Evolutionary conservation across 2,113 vertebrate genomes (phyloP).

Genomic region (Osmerus eperlanus): DNA sequence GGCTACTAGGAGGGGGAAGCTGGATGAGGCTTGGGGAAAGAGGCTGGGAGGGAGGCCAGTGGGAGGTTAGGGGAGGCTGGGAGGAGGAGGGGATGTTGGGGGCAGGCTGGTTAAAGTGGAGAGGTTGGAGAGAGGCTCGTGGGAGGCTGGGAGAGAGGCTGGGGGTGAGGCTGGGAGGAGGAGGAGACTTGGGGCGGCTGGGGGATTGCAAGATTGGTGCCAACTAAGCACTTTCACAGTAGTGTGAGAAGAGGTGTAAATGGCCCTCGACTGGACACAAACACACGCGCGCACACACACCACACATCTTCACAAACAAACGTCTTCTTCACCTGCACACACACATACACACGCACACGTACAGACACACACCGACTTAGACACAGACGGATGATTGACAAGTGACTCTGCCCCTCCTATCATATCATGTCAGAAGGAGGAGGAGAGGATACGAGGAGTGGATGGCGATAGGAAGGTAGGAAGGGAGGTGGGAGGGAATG

Average conservation of each 20-base stretch:
- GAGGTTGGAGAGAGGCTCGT: neutral
- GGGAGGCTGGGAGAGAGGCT: neutral
- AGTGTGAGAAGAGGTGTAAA: neutral
- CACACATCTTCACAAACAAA: neutral
- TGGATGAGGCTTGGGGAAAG: neutral
- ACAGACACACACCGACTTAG: no score
- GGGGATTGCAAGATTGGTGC: conserved; percentile 75
- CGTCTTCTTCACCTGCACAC: no score
- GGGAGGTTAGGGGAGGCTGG: neutral
- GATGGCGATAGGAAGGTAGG: no score
- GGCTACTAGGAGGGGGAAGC: neutral
- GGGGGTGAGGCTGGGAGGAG: neutral
- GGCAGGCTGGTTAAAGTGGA: neutral
- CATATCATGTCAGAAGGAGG: neutral
- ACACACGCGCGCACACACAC: conserved; percentile 9
- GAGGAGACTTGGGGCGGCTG: conserved; percentile 8
- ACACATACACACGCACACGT: no score
- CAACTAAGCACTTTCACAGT: conserved; percentile 70
- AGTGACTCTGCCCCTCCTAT: no score
- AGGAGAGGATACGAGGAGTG: neutral
- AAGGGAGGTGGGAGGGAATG: no score
- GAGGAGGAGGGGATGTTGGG: conserved; percentile 2
- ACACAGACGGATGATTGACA: no score
- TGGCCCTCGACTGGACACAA: neutral
- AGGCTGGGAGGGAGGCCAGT: neutral